Conservation (phyloP, 1,140 invertebrate genomes). For the Brachionus rubens region DNA sequence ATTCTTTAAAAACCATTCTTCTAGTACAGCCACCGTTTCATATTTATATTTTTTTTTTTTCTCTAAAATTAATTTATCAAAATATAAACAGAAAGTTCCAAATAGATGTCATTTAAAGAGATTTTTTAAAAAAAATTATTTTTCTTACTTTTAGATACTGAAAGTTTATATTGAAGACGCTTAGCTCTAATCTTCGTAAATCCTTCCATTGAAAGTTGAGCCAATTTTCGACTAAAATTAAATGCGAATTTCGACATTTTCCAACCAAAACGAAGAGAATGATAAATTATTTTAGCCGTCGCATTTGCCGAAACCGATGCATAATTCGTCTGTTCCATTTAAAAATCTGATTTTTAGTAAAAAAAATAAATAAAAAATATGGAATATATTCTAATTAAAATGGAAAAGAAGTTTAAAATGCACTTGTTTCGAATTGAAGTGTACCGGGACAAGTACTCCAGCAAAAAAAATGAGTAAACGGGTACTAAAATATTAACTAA, state of each 20-base stretch:
- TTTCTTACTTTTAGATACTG: background rate
- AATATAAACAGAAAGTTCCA: background rate
- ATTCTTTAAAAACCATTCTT: conserved; percentile 21
- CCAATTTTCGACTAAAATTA: conserved; percentile 22
- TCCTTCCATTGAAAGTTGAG: background rate
- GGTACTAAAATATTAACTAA: too few species aligned
- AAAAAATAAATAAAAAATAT: too few species aligned
- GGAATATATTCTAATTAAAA: too few species aligned
- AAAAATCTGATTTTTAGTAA: background rate
- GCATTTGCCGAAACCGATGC: background rate
- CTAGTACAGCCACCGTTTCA: background rate
- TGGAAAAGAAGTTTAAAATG: too few species aligned
- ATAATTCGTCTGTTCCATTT: background rate
- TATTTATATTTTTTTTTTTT: background rate
- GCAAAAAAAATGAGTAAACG: too few species aligned
- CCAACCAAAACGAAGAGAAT: conserved; percentile 9
- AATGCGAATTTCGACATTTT: conserved; percentile 3
- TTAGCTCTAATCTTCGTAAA: background rate
- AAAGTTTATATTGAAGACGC: conserved; percentile 9
- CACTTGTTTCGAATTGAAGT: too few species aligned
- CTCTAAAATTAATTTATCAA: background rate
- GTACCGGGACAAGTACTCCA: too few species aligned
- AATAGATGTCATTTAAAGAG: too few species aligned
- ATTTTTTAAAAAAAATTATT: too few species aligned
- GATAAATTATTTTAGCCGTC: conserved; percentile 13